Conservation (phyloP, 2,888 invertebrate species). For the Andrena chrysosceles region DNA sequence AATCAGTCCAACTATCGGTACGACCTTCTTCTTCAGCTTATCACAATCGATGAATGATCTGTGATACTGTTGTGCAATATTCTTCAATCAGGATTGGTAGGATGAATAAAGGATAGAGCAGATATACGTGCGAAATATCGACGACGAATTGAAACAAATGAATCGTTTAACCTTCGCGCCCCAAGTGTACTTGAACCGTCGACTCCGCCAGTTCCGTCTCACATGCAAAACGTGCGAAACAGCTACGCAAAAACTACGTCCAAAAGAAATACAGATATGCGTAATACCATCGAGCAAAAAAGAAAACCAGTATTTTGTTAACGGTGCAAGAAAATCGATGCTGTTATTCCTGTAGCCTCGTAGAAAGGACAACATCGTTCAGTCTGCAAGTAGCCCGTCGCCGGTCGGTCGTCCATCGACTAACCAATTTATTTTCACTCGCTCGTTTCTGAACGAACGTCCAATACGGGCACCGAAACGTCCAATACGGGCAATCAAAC, state of each 20-base stretch:
- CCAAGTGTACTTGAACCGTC: background rate
- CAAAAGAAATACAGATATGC: background rate
- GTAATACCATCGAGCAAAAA: no score
- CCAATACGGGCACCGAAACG: constrained; percentile 32
- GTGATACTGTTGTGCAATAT: background rate
- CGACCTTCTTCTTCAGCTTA: no score
- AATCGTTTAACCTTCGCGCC: constrained; percentile 37
- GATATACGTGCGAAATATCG: constrained; percentile 31
- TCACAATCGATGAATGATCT: no score
- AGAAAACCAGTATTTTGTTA: no score
- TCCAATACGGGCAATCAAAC: constrained; percentile 60
- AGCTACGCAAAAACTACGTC: no score
- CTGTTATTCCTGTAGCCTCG: background rate
- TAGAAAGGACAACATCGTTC: background rate
- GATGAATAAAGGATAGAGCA: constrained; percentile 18
- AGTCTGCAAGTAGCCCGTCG: background rate
- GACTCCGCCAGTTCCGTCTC: background rate
- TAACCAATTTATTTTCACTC: constrained; percentile 44
- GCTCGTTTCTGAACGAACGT: constrained; percentile 1
- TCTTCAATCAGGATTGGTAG: background rate
- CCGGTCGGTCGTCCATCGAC: constrained; percentile 25
- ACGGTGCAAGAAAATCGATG: no score
- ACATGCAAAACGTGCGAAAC: background rate
- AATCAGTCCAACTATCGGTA: no score
- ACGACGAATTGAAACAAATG: constrained; percentile 39